Percentiles rank a stretch among this genome's conserved stretches.
Conservation (phyloP, 2,113 vertebrate species). For the Xiphophorus maculatus region DNA sequence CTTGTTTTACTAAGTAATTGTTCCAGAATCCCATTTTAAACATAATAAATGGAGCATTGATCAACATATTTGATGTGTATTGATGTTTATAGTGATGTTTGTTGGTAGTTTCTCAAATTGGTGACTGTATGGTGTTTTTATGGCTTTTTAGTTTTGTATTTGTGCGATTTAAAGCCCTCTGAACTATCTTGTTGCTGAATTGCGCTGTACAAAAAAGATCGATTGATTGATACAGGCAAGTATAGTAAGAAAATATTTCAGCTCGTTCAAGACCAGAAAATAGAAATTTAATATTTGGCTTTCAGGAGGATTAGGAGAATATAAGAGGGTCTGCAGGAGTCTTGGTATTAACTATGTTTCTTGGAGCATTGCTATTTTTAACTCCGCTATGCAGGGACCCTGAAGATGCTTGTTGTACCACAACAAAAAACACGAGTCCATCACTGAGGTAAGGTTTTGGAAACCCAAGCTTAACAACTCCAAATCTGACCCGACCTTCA, state of each 20-base stretch:
- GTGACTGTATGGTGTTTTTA: no score
- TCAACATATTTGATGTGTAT: no score
- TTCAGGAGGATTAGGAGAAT: background rate
- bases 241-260: background rate
- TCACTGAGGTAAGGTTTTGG: conserved; percentile 31
- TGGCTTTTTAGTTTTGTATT: no score
- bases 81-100: no score
- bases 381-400: conserved; percentile 48
- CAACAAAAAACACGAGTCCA: conserved; percentile 49
- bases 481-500: conserved; percentile 12
- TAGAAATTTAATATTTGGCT: background rate
- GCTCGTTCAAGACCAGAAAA: background rate
- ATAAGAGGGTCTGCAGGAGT: conserved; percentile 11
- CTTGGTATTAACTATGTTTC: conserved; percentile 54
- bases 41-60: no score
- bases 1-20: background rate
- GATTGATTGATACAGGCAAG: background rate
- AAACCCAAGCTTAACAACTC: conserved; percentile 35
- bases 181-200: no score
- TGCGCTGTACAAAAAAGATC: no score
- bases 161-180: no score
- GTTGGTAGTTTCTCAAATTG: no score
- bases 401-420: conserved; percentile 63
- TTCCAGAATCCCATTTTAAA: background rate
- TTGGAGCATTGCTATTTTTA: conserved; percentile 71